Percentiles rank a stretch among this genome's conserved stretches.
Evolutionary conservation across 2,797 vertebrate genomes (phyloP).

Genomic region (Sebastiscus albofasciatus): DNA sequence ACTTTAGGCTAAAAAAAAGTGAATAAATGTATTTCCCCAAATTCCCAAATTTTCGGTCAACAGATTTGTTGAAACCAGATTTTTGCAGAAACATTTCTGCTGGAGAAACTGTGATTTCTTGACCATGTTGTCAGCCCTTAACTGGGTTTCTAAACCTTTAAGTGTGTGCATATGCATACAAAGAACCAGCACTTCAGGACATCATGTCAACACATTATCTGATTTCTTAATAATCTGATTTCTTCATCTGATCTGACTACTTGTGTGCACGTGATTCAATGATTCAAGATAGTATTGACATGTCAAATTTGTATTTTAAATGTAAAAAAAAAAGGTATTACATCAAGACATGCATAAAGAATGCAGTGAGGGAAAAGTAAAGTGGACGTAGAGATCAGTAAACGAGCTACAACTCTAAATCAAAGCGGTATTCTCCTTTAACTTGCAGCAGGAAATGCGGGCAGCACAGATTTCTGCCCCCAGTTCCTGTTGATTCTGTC

Average conservation of each 20-base stretch:
- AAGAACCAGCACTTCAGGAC: neutral
- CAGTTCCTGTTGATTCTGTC: conserved; percentile 62
- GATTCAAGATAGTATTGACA: neutral
- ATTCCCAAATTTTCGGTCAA: neutral
- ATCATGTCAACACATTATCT: neutral
- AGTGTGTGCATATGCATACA: neutral
- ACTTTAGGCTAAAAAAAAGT: neutral
- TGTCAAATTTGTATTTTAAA: neutral
- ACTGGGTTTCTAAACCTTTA: neutral
- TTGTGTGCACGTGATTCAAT: neutral
- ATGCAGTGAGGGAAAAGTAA: neutral
- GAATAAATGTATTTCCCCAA: neutral
- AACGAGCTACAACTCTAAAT: neutral
- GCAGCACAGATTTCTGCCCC: conserved; percentile 31
- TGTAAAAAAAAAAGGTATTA: neutral
- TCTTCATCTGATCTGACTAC: neutral
- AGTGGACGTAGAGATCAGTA: neutral
- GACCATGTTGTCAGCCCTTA: too few species aligned
- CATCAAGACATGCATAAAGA: neutral
- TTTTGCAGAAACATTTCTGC: neutral
- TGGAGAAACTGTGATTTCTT: too few species aligned
- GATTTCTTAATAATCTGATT: neutral
- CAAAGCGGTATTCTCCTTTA: conserved; percentile 3
- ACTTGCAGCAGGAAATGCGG: conserved; percentile 37
- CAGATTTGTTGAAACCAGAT: neutral